phyloP scores from a whole-genome alignment of 2,888 invertebrate genomes.

The Pinctada fucata region DNA sequence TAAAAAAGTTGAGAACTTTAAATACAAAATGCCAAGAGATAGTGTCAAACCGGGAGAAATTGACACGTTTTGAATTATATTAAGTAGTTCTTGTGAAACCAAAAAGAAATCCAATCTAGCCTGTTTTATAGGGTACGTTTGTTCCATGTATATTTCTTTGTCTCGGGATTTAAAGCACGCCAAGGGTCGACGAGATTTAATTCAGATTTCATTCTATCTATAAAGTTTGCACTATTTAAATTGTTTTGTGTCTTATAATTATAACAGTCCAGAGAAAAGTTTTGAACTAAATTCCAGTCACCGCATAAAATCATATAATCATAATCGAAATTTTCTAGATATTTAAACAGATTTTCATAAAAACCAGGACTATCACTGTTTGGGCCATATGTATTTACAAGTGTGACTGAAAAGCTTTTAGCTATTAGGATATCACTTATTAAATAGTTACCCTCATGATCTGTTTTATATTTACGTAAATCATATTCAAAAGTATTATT shows the following conservation, averaged over 20 bases:
- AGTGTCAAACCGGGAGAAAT: no score
- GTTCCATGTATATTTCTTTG: neutral
- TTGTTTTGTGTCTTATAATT: neutral
- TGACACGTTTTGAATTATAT: no score
- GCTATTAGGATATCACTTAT: neutral
- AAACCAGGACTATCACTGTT: neutral
- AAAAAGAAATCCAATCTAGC: no score
- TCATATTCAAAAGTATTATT: neutral
- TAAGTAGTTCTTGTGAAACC: no score
- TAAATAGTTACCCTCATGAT: neutral
- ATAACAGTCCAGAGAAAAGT: neutral
- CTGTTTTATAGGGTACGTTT: neutral
- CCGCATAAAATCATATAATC: no score
- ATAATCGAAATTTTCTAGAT: neutral
- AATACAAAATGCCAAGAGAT: no score
- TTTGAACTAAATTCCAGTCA: neutral
- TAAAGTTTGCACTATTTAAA: neutral
- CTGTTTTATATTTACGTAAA: neutral
- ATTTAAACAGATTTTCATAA: no score
- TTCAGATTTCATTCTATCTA: neutral
- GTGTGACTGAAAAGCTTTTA: neutral
- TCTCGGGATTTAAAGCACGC: neutral
- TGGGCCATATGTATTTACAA: neutral
- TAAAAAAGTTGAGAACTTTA: no score
- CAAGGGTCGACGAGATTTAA: neutral